Base-by-base conservation (phyloP, 2,797 vertebrate species). In the Chaetodon trifasciatus region DNA sequence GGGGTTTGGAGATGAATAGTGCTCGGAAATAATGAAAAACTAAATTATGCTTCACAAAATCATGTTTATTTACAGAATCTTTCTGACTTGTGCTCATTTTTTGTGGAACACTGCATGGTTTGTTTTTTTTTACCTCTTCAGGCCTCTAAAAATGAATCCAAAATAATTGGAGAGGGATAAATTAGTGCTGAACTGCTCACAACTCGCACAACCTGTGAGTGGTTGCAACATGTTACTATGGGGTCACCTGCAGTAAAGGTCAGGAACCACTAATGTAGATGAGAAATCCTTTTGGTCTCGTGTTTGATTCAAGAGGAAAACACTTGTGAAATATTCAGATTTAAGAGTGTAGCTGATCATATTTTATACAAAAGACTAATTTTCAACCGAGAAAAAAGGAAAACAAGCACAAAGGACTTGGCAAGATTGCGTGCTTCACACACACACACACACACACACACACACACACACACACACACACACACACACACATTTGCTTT, bases 391-490 rank as follows among this genome's bases (percentile, higher is more conserved):
- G 68, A 86, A 63, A 68, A 69, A 69, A 60, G 55, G 66, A 79
- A 87, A 79, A 76, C 56, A 80, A 71, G 67, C 90, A 93, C 86
- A 91, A 93, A 93, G 89, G 91, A 91, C 69, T 88, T 86, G 83
- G 86, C 81, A 78, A 70, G 84, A 88, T 76, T 82, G 81, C 55
- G n/a, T 78, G 87, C 82, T 74, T 84, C 86, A 85, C 82, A 88
- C 86, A 76, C 81, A 83, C 62, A 77, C 64, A 84, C 77, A 52
- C 76, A 82, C n/a, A n/a, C n/a, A n/a, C n/a, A n/a, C 71, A 56
- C 81, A 88, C 91, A 93, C 82, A 88, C 86, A 76, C 81, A 83
- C 85, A 85, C 82, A 88, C 86, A 76, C 81, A 83, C 67, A 77
- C 64, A 84, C 77, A 52, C 76, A 82, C 74, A 56, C 81, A 88